Base-by-base conservation (phyloP, 1,140 invertebrate species). In the Heterodera schachtii region DNA sequence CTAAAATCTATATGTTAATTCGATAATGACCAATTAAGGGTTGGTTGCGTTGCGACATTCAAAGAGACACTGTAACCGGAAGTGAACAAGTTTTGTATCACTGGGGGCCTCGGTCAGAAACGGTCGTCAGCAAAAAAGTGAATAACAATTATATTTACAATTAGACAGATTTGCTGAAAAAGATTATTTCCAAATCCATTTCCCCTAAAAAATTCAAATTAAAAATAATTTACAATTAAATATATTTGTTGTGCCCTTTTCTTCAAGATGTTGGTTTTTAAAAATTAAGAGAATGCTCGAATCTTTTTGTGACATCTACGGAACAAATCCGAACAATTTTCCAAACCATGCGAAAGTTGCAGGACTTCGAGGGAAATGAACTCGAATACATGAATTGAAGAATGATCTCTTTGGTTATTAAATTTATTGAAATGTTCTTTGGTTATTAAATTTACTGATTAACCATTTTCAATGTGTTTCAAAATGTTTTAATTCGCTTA, bases 81-180 rank as follows among this genome's bases (percentile, higher is more conserved):
- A 49, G 16, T 9, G 75, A 76, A 6, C 41, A 76, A 19, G 44
- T 76, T 19, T 57, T 57, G 16, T 76, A 31, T n/a, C 75, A 76
- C 66, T 76, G 75, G 75, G 75, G 75, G 21, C 47, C 75, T 7
- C 75, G 75, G 19, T 57, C 75, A 8, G 75, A 76, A n/a, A 76
- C 49, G 31, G 75, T 76, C n/a, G n/a, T 76, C 7, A 60, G 44
- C n/a, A 76, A 76, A 52, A 76, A 60, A 49, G 75, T 76, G 13
- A 13, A 16, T 21, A 31, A 31, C 4, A 1, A 31, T 31, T 31
- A 31, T 31, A 31, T 31, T 31, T 31, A 31, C 31, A 31, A 31
- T 31, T 31, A 31, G 31, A 31, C 31, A n/a, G n/a, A n/a, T n/a
- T n/a, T n/a, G n/a, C 1, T 31, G 31, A 31, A 31, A 31, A 31